Evolutionary conservation across 2,113 vertebrate genomes (phyloP).

Genomic region (Antechinus flavipes): DNA sequence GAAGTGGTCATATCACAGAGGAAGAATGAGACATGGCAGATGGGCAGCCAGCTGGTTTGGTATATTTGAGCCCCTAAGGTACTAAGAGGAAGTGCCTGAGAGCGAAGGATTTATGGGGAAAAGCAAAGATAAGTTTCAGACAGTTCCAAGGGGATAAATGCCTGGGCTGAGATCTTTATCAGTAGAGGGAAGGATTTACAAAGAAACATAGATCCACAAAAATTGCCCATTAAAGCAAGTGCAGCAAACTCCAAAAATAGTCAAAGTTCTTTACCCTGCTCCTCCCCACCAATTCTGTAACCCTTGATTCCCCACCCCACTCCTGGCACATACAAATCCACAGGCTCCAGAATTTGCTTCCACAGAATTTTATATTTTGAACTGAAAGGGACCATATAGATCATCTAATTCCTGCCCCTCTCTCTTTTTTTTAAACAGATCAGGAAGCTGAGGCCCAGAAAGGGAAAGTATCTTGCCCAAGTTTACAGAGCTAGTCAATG

Average conservation of each 20-base stretch:
- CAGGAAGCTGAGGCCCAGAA: background rate
- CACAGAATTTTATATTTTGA: background rate
- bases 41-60: background rate
- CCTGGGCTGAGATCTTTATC: background rate
- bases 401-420: background rate
- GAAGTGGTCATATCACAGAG: background rate
- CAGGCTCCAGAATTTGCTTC: background rate
- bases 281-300: background rate
- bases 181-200: background rate
- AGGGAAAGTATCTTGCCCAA: background rate
- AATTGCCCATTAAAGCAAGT: background rate
- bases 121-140: background rate
- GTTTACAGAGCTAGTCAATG: background rate
- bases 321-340: background rate
- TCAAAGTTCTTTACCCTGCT: background rate
- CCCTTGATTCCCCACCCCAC: background rate
- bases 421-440: background rate
- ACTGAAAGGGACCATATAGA: background rate
- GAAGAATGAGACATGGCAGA: background rate
- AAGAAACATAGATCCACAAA: background rate
- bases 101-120: background rate
- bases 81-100: background rate
- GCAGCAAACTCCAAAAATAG: background rate
- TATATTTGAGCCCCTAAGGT: background rate
- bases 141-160: background rate